phyloP scores from a whole-genome alignment of 2,113 vertebrate genomes.

The Mugil cephalus region DNA sequence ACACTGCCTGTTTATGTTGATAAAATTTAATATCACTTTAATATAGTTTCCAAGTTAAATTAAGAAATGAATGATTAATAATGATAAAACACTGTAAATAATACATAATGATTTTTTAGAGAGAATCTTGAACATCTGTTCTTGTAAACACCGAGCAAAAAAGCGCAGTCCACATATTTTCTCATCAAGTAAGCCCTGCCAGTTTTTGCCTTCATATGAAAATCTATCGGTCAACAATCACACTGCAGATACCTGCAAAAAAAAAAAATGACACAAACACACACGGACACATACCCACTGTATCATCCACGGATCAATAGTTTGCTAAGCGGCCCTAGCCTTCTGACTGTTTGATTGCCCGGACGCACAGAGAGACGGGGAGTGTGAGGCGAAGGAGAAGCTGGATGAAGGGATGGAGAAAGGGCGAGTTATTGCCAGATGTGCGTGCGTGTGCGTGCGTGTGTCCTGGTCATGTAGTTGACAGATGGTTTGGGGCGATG shows the following conservation, averaged over 20 bases:
- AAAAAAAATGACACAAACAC: constrained; percentile 6
- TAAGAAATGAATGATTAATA: too few relatives aligned
- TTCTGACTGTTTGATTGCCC: constrained; percentile 33
- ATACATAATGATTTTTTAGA: too few relatives aligned
- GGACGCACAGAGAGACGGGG: constrained; percentile 6
- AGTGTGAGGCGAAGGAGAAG: constrained; percentile 1
- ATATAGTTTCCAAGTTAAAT: too few relatives aligned
- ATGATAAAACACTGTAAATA: too few relatives aligned
- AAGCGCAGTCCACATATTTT: background rate
- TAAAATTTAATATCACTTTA: too few relatives aligned
- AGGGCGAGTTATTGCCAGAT: constrained; percentile 14
- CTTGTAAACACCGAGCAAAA: background rate
- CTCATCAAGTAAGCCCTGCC: background rate
- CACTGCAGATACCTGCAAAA: background rate
- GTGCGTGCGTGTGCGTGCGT: constrained; percentile 10
- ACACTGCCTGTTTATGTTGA: too few relatives aligned
- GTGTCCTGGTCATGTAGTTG: constrained; percentile 51
- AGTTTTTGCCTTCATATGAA: background rate
- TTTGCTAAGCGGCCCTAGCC: constrained; percentile 38
- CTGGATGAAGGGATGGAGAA: constrained; percentile 19
- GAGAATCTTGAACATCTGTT: background rate
- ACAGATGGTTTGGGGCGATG: constrained; percentile 53
- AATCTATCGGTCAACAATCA: background rate
- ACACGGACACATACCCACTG: constrained; percentile 3
- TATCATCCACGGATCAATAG: constrained; percentile 48